Evolutionary conservation across 1,140 invertebrate species (phyloP), one percentile per base, ranked within the genome.

Genomic region (Drosophila melanica): DNA sequence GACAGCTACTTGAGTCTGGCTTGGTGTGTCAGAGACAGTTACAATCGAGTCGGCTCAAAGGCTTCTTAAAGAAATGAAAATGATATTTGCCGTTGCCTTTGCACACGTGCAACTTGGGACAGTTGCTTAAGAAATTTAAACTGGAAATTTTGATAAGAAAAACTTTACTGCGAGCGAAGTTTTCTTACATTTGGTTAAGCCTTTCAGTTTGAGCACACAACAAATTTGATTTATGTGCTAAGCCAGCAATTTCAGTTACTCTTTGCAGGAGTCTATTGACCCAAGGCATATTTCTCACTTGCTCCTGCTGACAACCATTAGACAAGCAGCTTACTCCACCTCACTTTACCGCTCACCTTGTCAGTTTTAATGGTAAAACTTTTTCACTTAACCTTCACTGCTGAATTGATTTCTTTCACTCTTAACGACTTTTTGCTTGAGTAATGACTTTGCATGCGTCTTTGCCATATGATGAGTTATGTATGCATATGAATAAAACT

Each of bases 341-440:
- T 9, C 42, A 14, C 48, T 10, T 27, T 23, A 70, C 54, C 20
- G 9, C 48, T 71, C 63, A 81, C 77, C 68, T 77, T 85, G 77
- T 77, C 81, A 74, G 72, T 85, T 78, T 84, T 80, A 75, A 86
- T 87, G 71, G 78, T 27, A 57, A 87, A 86, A 86, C 27, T 86
- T 86, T 86, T 86, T 87, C 81, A 86, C 81, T 86, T 86, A 86
- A 82, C 81, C 82, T 79, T 87, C 72, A 78, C 59, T 76, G 66
- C 51, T 87, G 75, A 87, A 85, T 85, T 85, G 81, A 85, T 85
- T 85, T 76, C 55, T 75, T 67, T 79, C 45, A 62, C 66, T 65
- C 72, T 68, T 82, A 87, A 87, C 82, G 81, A 87, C 81, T 87
- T 87, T 82, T 65, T 69, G 70, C 81, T 65, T 58, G 81, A 86